Conservation (phyloP, 2,888 invertebrate genomes). For the Melolontha melolontha region DNA sequence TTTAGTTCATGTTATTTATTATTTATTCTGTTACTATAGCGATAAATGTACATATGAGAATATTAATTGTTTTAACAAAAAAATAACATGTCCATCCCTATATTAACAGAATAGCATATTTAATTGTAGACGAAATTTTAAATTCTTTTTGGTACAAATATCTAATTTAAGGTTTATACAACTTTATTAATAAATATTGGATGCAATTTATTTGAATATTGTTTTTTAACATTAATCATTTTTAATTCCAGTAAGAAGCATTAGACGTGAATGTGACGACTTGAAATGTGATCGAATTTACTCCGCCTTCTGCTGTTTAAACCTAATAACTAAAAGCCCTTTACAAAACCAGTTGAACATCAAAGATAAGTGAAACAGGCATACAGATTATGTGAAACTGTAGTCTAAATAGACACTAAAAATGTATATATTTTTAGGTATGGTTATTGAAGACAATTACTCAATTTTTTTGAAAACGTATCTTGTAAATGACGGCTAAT, state of each 20-base stretch:
- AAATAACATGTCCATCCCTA: background rate
- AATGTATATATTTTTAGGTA: constrained; percentile 43
- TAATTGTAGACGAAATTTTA: background rate
- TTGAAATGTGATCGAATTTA: constrained; percentile 38
- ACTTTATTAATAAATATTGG: constrained; percentile 28
- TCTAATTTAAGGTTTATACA: constrained; percentile 25
- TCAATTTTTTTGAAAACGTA: constrained; percentile 5
- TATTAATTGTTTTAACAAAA: background rate
- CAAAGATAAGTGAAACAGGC: constrained; percentile 46
- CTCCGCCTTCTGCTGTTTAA: constrained; percentile 27
- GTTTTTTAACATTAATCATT: constrained; percentile 40
- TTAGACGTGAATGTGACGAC: constrained; percentile 36
- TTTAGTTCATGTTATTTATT: constrained; percentile 27
- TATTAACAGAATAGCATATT: constrained; percentile 19
- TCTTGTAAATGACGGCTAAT: background rate
- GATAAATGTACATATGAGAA: background rate
- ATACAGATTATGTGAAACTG: constrained; percentile 25
- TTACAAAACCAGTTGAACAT: constrained; percentile 28
- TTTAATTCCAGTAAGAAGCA: constrained; percentile 45
- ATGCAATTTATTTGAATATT: constrained; percentile 8
- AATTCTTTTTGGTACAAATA: constrained; percentile 10
- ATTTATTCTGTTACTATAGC: constrained; percentile 22
- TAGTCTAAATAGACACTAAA: constrained; percentile 31
- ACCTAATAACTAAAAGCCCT: constrained; percentile 31
- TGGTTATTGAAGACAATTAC: constrained; percentile 23